Conservation (phyloP, 2,888 invertebrate species). For the Drosophila pseudotakahashii region DNA sequence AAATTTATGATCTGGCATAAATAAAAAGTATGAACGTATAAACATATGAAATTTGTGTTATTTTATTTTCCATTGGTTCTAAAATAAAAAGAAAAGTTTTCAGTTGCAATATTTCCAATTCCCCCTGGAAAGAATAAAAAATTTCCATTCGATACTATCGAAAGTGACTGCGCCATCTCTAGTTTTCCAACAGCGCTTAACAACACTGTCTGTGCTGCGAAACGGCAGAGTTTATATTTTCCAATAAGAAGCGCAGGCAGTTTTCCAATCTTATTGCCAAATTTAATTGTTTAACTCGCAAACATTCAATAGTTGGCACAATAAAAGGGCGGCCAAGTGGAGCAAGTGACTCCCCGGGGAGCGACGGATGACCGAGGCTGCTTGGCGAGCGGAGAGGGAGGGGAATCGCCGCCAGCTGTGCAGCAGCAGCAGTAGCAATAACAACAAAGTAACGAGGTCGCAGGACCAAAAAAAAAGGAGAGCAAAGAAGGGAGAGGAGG, state of each 20-base stretch:
- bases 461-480: slow-evolving; percentile 5
- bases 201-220: neutral
- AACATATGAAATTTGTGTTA: no score
- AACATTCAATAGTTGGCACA: no score
- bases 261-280: neutral
- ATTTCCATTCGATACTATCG: neutral
- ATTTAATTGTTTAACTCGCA: neutral
- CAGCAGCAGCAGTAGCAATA: slow-evolving; percentile 12
- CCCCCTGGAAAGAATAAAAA: no score
- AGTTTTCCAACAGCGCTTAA: neutral
- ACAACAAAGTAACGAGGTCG: slow-evolving; percentile 27
- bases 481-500: slow-evolving; percentile 6
- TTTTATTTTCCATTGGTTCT: no score
- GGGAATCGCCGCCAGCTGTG: slow-evolving; percentile 44
- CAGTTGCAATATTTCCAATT: no score
- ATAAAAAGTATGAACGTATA: no score
- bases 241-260: slow-evolving; percentile 2
- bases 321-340: no score
- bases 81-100: no score
- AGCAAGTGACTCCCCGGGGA: neutral
- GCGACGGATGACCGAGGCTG: slow-evolving; percentile 10
- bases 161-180: neutral
- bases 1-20: no score
- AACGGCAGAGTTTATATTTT: neutral
- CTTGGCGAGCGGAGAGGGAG: neutral